These are phyloP conservation scores for Apamea sordens DNA, from an alignment of 2,888 invertebrate genomes.

Conservation along the genomic window DNA sequence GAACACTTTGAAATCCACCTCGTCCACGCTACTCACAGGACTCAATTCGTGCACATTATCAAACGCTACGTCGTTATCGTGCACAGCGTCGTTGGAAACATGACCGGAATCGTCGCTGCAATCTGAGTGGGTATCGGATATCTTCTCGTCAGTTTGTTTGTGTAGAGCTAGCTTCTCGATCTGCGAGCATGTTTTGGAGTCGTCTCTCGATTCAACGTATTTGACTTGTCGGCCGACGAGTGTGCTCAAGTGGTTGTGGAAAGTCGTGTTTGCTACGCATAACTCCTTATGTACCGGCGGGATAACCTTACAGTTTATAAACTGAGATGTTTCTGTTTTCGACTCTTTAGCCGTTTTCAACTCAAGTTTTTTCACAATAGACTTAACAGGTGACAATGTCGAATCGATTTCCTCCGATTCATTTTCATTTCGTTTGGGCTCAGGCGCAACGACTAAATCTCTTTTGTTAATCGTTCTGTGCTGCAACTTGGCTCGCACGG, in stretches of 20 bases:
- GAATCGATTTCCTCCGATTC: constrained; percentile 81
- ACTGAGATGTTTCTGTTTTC: constrained; percentile 82
- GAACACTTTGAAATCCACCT: constrained; percentile 84
- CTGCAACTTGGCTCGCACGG: constrained; percentile 87
- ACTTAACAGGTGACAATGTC: constrained; percentile 87
- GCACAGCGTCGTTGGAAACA: constrained; percentile 95
- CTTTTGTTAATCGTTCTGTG: constrained; percentile 87
- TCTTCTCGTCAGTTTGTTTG: constrained; percentile 87
- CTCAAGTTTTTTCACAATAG: constrained; percentile 88
- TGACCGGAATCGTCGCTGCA: constrained; percentile 96
- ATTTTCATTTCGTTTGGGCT: constrained; percentile 82
- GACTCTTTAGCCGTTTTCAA: constrained; percentile 86
- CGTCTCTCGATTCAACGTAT: constrained; percentile 84
- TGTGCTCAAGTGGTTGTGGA: constrained; percentile 89
- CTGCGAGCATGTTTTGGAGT: constrained; percentile 84
- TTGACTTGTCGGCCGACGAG: constrained; percentile 88
- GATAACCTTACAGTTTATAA: constrained; percentile 87
- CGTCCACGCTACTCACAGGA: constrained; percentile 78
- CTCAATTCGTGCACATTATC: constrained; percentile 81
- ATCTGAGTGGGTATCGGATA: constrained; percentile 91
- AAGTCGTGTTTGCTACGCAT: constrained; percentile 87
- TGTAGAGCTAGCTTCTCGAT: constrained; percentile 81
- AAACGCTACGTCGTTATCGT: constrained; percentile 91
- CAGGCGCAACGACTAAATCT: constrained; percentile 78
- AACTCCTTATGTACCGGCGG: constrained; percentile 87